phyloP scores from a whole-genome alignment of 2,113 vertebrate genomes.

The Anguilla japonica region DNA sequence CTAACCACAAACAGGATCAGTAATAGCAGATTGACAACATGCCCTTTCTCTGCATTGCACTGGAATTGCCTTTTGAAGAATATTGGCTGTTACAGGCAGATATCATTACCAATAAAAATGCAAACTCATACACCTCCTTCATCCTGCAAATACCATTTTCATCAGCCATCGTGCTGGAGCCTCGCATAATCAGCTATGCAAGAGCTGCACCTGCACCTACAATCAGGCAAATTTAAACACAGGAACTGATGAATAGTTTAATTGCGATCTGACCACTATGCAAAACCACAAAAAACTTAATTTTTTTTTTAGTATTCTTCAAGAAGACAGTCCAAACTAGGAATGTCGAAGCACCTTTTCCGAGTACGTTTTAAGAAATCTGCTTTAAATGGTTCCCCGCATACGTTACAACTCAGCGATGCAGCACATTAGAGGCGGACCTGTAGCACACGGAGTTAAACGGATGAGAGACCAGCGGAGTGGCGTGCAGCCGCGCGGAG shows the following conservation, averaged over 20 bases:
- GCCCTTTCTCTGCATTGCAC: neutral
- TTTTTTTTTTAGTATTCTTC: neutral
- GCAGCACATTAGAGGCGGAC: neutral
- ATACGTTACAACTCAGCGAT: neutral
- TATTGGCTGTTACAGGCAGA: slow-evolving; percentile 2
- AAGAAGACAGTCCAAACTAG: neutral
- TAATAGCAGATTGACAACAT: neutral
- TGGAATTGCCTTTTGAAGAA: neutral
- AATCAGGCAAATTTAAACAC: neutral
- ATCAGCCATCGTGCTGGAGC: neutral
- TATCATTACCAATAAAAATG: slow-evolving; percentile 8
- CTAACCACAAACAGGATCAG: slow-evolving; percentile 3
- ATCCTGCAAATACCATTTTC: slow-evolving; percentile 7
- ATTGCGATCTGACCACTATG: neutral
- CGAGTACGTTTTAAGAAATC: neutral
- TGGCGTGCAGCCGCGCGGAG: neutral
- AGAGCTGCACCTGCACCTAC: slow-evolving; percentile 20
- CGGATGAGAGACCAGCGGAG: neutral
- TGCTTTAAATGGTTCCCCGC: neutral
- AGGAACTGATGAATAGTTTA: neutral
- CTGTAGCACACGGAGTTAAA: neutral
- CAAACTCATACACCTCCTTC: neutral
- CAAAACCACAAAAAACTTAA: neutral
- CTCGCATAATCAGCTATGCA: slow-evolving; percentile 17
- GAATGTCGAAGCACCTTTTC: neutral